Conservation (phyloP, 2,113 vertebrate species). For the Phylloscopus whistleri region DNA sequence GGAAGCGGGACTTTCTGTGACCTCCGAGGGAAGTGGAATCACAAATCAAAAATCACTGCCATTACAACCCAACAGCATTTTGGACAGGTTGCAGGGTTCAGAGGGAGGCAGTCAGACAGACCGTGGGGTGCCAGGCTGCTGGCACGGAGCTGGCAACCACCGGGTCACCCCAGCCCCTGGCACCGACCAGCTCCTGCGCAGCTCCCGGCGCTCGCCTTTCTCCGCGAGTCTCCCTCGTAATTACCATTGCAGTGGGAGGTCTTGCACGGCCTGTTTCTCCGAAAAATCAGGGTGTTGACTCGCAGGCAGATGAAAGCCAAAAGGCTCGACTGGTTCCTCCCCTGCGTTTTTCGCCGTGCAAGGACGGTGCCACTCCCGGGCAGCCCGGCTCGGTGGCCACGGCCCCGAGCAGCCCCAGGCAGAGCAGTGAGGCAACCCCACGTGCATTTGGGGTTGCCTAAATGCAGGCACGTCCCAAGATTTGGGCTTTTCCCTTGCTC, state of each 20-base stretch:
- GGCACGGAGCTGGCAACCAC: neutral
- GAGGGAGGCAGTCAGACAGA: neutral
- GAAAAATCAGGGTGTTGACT: conserved; percentile 45
- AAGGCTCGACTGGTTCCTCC: conserved; percentile 45
- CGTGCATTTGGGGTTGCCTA: accelerated
- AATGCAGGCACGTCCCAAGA: neutral
- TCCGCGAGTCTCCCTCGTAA: neutral
- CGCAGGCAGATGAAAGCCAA: conserved; percentile 24
- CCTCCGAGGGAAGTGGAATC: neutral
- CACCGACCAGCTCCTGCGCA: neutral
- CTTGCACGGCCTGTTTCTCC: conserved; percentile 46
- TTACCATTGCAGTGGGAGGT: conserved; percentile 51
- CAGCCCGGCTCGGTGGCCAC: neutral
- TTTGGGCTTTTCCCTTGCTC: neutral
- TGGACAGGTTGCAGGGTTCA: accelerated
- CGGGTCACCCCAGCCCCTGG: neutral
- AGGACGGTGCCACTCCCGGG: conserved; percentile 9
- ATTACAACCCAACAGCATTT: accelerated
- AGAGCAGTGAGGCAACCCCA: neutral
- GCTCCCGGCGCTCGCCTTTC: neutral
- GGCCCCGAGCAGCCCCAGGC: neutral
- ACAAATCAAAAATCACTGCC: no score
- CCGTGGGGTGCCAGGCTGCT: neutral
- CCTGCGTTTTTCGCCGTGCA: neutral
- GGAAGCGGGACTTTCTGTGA: neutral